Conservation (phyloP, 2,797 vertebrate genomes). For the Artibeus jamaicensis region DNA sequence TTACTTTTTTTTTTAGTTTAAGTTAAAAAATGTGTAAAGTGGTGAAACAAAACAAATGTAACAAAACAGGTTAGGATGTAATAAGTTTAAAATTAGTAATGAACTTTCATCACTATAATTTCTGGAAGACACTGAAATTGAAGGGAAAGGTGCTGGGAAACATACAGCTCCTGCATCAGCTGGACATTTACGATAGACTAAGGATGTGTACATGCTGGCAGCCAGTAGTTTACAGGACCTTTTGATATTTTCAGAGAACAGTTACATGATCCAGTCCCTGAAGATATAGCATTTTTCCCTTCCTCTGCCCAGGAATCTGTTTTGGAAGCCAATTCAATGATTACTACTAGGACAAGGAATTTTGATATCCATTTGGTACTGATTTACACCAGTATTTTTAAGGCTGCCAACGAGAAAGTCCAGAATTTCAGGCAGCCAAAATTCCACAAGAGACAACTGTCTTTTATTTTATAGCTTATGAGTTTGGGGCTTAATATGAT, state of each 20-base stretch:
- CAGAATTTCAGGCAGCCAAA: slow-evolving; percentile 83
- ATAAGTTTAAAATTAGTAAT: slow-evolving; percentile 1
- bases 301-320: slow-evolving; percentile 75
- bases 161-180: not conserved
- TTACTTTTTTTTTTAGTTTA: not conserved
- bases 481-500: slow-evolving; percentile 83
- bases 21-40: not conserved
- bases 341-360: slow-evolving; percentile 81
- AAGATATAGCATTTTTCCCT: slow-evolving; percentile 63
- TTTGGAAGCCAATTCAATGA: slow-evolving; percentile 78
- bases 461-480: slow-evolving; percentile 85
- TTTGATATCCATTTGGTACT: slow-evolving; percentile 85
- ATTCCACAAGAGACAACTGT: slow-evolving; percentile 84
- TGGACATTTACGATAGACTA: slow-evolving; percentile 17
- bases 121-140: not conserved
- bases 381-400: slow-evolving; percentile 83
- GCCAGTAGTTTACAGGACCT: slow-evolving; percentile 24
- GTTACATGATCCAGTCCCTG: slow-evolving; percentile 55
- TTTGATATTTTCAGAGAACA: slow-evolving; percentile 60
- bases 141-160: not conserved
- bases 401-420: slow-evolving; percentile 82
- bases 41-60: not conserved
- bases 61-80: not conserved
- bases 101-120: not conserved
- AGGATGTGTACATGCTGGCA: not conserved